phyloP scores from a whole-genome alignment of 1,140 invertebrate species.

The Conopomorpha cramerella region DNA sequence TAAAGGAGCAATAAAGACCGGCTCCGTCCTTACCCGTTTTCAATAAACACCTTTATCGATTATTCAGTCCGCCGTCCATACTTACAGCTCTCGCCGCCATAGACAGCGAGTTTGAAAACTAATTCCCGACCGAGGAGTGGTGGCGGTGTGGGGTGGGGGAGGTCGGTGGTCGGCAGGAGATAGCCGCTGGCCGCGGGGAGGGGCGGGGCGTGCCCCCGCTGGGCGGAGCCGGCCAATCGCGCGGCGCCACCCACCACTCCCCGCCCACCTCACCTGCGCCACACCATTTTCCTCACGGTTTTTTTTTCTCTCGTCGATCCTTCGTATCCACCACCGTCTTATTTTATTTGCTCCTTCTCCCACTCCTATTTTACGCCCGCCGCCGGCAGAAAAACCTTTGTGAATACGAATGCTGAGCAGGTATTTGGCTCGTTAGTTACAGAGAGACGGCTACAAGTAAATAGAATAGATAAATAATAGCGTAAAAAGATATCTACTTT shows the following conservation, averaged over 20 bases:
- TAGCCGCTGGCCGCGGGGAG: constrained; percentile 9
- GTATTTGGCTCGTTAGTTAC: constrained; percentile 53
- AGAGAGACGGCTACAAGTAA: constrained; percentile 28
- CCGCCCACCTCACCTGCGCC: constrained; percentile 53
- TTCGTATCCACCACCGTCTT: constrained; percentile 53
- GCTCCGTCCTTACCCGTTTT: constrained; percentile 55
- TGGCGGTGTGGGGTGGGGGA: constrained; percentile 42
- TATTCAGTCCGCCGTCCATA: constrained; percentile 56
- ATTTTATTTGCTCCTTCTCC: constrained; percentile 57
- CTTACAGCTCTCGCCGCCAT: constrained; percentile 54
- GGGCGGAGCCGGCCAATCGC: constrained; percentile 52
- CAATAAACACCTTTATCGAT: constrained; percentile 61
- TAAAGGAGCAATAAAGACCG: constrained; percentile 57
- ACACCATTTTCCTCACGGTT: constrained; percentile 47
- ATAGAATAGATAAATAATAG: too few species aligned
- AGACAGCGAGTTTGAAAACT: constrained; percentile 58
- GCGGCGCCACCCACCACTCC: constrained; percentile 33
- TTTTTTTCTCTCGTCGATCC: constrained; percentile 48
- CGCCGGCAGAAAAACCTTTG: constrained; percentile 47
- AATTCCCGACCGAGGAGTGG: constrained; percentile 58
- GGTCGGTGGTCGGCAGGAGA: constrained; percentile 38
- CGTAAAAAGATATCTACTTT: too few species aligned
- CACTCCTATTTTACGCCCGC: constrained; percentile 54
- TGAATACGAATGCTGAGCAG: constrained; percentile 56
- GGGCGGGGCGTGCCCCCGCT: constrained; percentile 35